Evolutionary conservation across 92 coral and sea anemone species (phyloP).

Genomic region (Epizoanthus stellaris): DNA sequence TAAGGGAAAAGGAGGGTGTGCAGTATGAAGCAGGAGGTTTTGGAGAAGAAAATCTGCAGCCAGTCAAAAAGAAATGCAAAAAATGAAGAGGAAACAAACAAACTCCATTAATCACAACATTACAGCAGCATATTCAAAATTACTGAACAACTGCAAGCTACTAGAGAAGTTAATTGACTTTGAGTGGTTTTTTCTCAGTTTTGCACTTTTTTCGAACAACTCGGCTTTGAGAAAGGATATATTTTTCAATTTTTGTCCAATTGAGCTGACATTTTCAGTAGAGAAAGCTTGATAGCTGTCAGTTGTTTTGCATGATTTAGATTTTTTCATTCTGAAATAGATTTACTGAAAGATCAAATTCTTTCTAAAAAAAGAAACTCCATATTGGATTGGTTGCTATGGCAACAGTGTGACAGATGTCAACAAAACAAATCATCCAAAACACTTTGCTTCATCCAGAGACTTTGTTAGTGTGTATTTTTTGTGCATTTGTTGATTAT

Average conservation of each 20-base stretch:
- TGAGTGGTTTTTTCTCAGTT: not conserved
- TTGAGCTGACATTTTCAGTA: constrained; percentile 20
- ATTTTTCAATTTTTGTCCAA: constrained; percentile 1
- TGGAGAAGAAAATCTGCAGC: constrained; percentile 19
- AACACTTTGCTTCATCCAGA: not conserved
- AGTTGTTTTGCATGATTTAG: constrained; percentile 17
- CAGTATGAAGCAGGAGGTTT: constrained; percentile 22
- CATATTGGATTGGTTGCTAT: constrained; percentile 13
- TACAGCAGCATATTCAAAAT: not conserved
- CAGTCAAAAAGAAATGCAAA: constrained; percentile 11
- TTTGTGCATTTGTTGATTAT: not conserved
- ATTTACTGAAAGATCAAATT: not conserved
- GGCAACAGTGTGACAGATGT: constrained; percentile 28
- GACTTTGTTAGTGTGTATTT: not conserved
- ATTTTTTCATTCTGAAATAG: not conserved
- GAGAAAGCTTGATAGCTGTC: constrained; percentile 15
- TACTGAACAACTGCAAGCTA: constrained; percentile 26
- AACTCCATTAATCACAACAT: not conserved
- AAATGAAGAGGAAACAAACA: constrained; percentile 8
- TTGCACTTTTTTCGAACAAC: constrained; percentile 5
- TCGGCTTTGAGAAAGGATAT: constrained; percentile 18
- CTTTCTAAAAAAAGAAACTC: not conserved
- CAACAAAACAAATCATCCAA: not conserved
- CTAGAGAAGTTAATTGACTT: not conserved
- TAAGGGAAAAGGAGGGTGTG: constrained; percentile 4